These are phyloP conservation scores for Scelioninae gen. 1 DNA, from an alignment of 2,888 invertebrate genomes.

Conservation along the genomic window DNA sequence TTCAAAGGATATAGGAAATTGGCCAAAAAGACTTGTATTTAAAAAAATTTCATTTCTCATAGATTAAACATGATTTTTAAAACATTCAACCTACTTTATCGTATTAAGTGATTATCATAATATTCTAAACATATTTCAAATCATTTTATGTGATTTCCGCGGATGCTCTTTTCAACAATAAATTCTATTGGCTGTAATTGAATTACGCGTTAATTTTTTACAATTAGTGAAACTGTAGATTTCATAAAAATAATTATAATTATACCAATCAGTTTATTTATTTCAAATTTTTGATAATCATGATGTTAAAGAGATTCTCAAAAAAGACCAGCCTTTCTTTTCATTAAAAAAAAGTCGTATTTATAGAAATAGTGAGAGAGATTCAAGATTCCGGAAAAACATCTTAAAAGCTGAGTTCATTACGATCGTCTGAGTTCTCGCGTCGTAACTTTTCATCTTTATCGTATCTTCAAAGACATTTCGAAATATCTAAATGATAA, in stretches of 20 bases:
- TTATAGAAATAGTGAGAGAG: conserved; percentile 4
- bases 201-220: neutral
- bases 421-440: conserved; percentile 43
- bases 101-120: neutral
- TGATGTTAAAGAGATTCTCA: conserved; percentile 5
- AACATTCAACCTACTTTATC: neutral
- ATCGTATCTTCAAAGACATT: conserved; percentile 49
- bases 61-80: conserved; percentile 3
- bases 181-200: neutral
- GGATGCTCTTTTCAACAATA: neutral
- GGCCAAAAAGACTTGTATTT: conserved; percentile 2
- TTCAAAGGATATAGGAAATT: neutral
- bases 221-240: no score
- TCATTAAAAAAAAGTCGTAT: conserved; percentile 38
- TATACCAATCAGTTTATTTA: neutral
- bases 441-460: conserved; percentile 53
- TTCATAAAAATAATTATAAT: no score
- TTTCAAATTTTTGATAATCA: conserved; percentile 10
- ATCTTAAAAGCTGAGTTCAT: conserved; percentile 37
- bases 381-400: conserved; percentile 42
- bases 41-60: neutral
- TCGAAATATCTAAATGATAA: conserved; percentile 47
- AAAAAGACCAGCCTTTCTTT: conserved; percentile 20
- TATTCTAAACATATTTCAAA: neutral
- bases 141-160: neutral